Percentiles rank a stretch among this genome's conserved stretches.
These are phyloP conservation scores for Gobio occitaniae DNA, from an alignment of 2,797 vertebrate genomes.

Conservation along the genomic window DNA sequence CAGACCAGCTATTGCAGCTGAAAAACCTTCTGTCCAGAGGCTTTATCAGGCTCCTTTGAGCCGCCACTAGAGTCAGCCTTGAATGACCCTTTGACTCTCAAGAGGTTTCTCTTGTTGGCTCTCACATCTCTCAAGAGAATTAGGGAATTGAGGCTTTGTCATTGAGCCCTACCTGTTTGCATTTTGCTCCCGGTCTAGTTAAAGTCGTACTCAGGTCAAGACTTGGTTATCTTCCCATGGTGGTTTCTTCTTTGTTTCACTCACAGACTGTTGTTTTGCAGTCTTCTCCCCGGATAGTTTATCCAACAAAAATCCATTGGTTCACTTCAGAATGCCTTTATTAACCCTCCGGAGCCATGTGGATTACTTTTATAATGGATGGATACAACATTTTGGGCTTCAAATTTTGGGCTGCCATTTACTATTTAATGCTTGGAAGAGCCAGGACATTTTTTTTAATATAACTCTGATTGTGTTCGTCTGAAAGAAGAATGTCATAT, in stretches of 20 bases:
- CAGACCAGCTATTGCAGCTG: too few relatives aligned
- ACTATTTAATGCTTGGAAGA: too few relatives aligned
- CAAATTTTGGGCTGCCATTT: too few relatives aligned
- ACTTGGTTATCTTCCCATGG: not conserved
- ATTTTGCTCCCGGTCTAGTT: not conserved
- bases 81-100: not conserved
- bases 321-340: too few relatives aligned
- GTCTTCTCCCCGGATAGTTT: not conserved
- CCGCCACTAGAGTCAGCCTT: not conserved
- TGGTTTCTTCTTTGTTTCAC: not conserved
- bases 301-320: too few relatives aligned
- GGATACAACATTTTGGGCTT: too few relatives aligned
- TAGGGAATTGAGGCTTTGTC: not conserved
- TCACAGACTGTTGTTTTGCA: not conserved
- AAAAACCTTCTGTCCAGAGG: not conserved
- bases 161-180: not conserved
- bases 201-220: not conserved
- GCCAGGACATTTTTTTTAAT: too few relatives aligned
- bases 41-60: not conserved
- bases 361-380: too few relatives aligned
- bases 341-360: too few relatives aligned
- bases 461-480: too few relatives aligned
- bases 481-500: too few relatives aligned
- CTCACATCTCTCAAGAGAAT: not conserved
- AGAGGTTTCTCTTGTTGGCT: not conserved